Evolutionary conservation across 2,888 invertebrate species (phyloP), one percentile per base, ranked within the genome.

Genomic region (Crossocerus cetratus): DNA sequence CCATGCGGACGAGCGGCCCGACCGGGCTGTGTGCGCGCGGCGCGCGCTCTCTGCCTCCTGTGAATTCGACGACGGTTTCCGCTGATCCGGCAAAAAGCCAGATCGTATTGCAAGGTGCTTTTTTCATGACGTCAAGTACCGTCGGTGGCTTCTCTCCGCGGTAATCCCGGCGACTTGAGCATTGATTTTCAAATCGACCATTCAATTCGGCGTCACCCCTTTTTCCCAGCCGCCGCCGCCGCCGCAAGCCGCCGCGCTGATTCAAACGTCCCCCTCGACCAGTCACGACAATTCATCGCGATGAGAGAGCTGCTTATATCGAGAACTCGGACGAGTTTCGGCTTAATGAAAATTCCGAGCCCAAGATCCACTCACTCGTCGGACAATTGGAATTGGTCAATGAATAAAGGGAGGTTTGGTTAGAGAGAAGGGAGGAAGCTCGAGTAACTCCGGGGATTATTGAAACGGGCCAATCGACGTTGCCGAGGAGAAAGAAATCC

Each of bases 1-100:
- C 69, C 78, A 57, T 32, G 32, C 32, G 11, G 32, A 11, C 32
- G 32, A 32, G 32, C 32, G 32, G 65, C 65, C 44, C 65, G 72
- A 71, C 58, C 66, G 55, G 62, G 23, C 61, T 57, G 18, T 55
- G 20, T 16, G 18, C 5, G 13, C 49, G n/a, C 32, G n/a, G n/a
- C n/a, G n/a, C n/a, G 13, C 70, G 43, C 16, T 18, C 80, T 74
- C 83, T 82, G 80, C 80, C 84, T 49, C 8, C 16, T 49, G 84
- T 77, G 83, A 84, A 88, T 88, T 85, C 86, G 83, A 84, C 84
- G 84, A 84, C 84, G 84, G 82, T 86, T 86, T 81, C 80, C 85
- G 86, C 87, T 88, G 88, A 89, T 84, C 83, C 84, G 81, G 83
- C 86, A 82, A 77, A 88, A 88, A 32, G 82, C 78, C 74, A 72